Evolutionary conservation across 1,140 invertebrate genomes (phyloP), one percentile per base, ranked within the genome.

Genomic region (Pachyrhynchus sulphureomaculatus): DNA sequence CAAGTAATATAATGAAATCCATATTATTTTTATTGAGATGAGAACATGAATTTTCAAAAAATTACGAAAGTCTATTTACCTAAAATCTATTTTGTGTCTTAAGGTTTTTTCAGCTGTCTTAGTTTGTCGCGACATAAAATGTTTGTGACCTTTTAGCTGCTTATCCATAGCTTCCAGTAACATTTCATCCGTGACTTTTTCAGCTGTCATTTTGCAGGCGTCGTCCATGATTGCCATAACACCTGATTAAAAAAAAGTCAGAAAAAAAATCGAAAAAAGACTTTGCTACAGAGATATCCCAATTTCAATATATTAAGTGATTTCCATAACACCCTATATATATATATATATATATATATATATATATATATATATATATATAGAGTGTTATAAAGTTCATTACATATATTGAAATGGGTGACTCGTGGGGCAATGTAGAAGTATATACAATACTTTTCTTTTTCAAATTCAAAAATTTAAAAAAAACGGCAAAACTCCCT

Each of bases 181-280:
- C 77, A 95, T 89, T 82, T 88, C 85, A 75, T 98, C 94, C 1
- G 91, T 91, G 21, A 96, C 88, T 81, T 93, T 94, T 47, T 94
- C 95, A 29, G 96, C 94, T 69, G 91, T 96, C 5, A 96, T 83
- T 41, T 72, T 72, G 65, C 93, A 97, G 18, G 93, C 95, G 77
- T 97, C 95, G 75, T 98, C 95, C 82, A 96, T 86, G 64, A 96
- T 95, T 39, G 95, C 86, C 66, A 98, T 86, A 36, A 98, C 87
- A 58, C 95, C 65, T 69, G 41, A 26, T 26, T 3, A 33, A 20
- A 15, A 47, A 15, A 23, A 8, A 44, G 15, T 39, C 15, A 39
- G 9, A 39, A 39, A n/a, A n/a, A 39, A 39, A 12, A n/a, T 0
- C n/a, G 15, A 29, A 23, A 10, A 9, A 24, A 10, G 20, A 24